phyloP scores from a whole-genome alignment of 2,113 vertebrate species.

The Eonycteris spelaea region DNA sequence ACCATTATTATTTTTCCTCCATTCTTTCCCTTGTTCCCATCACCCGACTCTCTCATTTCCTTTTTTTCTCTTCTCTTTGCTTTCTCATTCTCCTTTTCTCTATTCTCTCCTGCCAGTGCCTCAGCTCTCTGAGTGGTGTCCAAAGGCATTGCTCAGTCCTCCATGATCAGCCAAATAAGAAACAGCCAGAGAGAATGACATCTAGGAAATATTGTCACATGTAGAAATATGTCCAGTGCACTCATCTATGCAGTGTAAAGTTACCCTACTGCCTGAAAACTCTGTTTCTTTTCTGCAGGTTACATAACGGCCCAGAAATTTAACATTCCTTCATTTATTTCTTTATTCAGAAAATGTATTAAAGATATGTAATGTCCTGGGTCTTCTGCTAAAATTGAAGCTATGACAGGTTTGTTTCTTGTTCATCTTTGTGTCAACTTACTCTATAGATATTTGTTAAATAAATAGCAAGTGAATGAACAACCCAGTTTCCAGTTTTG shows the following conservation, averaged over 20 bases:
- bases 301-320: neutral
- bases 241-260: neutral
- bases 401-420: neutral
- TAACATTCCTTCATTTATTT: neutral
- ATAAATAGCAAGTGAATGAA: constrained; percentile 6
- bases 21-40: neutral
- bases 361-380: neutral
- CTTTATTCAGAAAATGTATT: neutral
- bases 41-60: neutral
- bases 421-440: neutral
- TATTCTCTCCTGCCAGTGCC: neutral
- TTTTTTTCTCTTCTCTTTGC: neutral
- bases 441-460: neutral
- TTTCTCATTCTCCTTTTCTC: neutral
- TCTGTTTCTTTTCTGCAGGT: neutral
- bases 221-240: neutral
- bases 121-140: neutral
- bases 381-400: neutral
- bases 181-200: neutral
- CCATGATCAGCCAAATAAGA: neutral
- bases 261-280: neutral
- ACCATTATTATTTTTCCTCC: neutral
- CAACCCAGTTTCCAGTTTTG: neutral
- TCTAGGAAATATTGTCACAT: neutral
- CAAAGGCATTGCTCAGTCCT: neutral